These are phyloP conservation scores for Polydrusus pterygomalis DNA, from an alignment of 2,888 invertebrate genomes.

Conservation along the genomic window DNA sequence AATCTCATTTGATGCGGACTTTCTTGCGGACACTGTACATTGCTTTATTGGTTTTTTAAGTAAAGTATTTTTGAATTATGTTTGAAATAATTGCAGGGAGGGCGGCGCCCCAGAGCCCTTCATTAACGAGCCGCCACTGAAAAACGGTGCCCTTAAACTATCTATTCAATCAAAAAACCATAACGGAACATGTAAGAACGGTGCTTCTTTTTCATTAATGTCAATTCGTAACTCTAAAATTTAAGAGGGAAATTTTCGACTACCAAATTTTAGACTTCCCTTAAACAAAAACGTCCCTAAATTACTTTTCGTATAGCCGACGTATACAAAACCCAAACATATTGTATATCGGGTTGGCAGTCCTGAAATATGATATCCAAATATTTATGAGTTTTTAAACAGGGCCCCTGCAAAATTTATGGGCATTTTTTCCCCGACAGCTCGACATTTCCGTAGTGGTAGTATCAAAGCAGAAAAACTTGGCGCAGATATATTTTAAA, in stretches of 20 bases:
- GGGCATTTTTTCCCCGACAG: slow-evolving; percentile 29
- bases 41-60: too few relatives aligned
- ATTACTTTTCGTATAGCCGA: not conserved
- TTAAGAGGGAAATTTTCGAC: not conserved
- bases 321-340: not conserved
- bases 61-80: too few relatives aligned
- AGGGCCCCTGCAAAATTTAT: slow-evolving; percentile 34
- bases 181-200: too few relatives aligned
- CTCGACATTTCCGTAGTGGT: slow-evolving; percentile 24
- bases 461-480: slow-evolving; percentile 31
- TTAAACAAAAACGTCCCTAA: not conserved
- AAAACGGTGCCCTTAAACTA: too few relatives aligned
- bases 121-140: too few relatives aligned
- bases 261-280: not conserved
- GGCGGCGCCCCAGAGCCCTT: too few relatives aligned
- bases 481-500: slow-evolving; percentile 30
- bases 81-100: too few relatives aligned
- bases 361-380: slow-evolving; percentile 35
- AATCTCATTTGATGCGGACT: too few relatives aligned
- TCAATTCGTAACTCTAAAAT: too few relatives aligned
- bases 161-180: too few relatives aligned
- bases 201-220: too few relatives aligned
- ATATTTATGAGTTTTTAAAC: slow-evolving; percentile 44
- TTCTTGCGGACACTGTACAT: too few relatives aligned
- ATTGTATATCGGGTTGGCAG: not conserved